A percentile compares a stretch with the other conserved stretches of the same genome.
Evolutionary conservation across 2,797 vertebrate genomes (phyloP).

Genomic region (Darevskia nairensis): DNA sequence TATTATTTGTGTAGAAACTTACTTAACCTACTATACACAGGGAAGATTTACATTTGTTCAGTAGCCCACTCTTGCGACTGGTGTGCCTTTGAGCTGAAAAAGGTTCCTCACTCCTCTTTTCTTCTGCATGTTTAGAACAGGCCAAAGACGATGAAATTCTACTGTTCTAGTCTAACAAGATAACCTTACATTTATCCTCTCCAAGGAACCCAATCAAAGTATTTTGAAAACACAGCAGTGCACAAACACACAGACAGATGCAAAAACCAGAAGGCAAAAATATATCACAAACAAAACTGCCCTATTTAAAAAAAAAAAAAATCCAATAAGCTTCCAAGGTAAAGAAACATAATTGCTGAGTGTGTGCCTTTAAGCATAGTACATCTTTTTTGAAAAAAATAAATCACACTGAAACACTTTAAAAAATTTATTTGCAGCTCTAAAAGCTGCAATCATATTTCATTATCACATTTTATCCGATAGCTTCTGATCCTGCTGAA

Average conservation of each 20-base stretch:
- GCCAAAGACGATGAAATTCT: conserved; percentile 63
- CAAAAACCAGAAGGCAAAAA: not conserved
- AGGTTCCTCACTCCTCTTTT: not conserved
- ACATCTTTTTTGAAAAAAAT: conserved; percentile 23
- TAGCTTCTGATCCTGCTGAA: conserved; percentile 29
- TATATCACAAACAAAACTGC: conserved; percentile 25
- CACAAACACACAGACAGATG: conserved; percentile 30
- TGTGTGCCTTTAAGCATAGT: not conserved
- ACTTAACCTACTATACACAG: too few relatives aligned
- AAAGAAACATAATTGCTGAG: conserved; percentile 4
- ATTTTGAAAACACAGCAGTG: conserved; percentile 32
- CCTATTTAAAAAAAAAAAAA: conserved; percentile 3
- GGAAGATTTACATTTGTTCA: too few relatives aligned
- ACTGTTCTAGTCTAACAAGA: conserved; percentile 60
- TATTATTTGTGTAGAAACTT: too few relatives aligned
- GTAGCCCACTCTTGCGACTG: too few relatives aligned
- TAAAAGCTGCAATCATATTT: conserved; percentile 35
- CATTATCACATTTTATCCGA: conserved; percentile 42
- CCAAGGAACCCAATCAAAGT: conserved; percentile 48
- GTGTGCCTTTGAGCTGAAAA: too few relatives aligned
- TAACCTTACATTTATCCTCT: conserved; percentile 56
- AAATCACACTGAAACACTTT: conserved; percentile 28
- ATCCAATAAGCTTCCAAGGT: conserved; percentile 45
- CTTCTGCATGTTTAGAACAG: not conserved
- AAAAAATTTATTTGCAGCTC: conserved; percentile 25